phyloP scores from a whole-genome alignment of 1,140 invertebrate genomes.

The Drosophila jambulina region DNA sequence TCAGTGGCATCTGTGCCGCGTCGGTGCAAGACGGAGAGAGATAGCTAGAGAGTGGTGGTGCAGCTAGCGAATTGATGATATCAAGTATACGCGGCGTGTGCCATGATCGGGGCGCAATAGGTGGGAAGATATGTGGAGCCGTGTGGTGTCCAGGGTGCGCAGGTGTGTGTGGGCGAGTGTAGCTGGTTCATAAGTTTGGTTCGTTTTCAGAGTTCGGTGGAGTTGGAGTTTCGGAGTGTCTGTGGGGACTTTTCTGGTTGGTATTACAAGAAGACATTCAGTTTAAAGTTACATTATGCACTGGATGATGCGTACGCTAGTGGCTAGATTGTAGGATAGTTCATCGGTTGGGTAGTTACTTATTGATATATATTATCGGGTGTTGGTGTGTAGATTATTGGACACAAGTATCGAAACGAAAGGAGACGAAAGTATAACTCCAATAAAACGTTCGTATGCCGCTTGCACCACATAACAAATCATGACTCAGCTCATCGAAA shows the following conservation, averaged over 20 bases:
- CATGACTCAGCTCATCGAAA: constrained; percentile 76
- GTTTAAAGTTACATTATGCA: constrained; percentile 82
- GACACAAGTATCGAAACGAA: constrained; percentile 69
- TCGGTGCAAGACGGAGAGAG: constrained; percentile 42
- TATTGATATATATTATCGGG: constrained; percentile 49
- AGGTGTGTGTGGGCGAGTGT: constrained; percentile 5
- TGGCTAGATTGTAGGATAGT: constrained; percentile 60
- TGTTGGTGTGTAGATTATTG: constrained; percentile 50
- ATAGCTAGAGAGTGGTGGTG: constrained; percentile 22
- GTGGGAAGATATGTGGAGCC: neutral
- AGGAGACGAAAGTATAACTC: constrained; percentile 61
- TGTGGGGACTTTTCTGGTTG: constrained; percentile 53
- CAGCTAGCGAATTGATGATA: constrained; percentile 34
- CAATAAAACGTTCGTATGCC: constrained; percentile 76
- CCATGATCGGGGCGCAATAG: constrained; percentile 34
- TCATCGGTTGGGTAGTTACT: constrained; percentile 31
- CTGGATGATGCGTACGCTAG: constrained; percentile 80
- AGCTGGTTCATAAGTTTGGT: constrained; percentile 11
- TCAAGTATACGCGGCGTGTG: constrained; percentile 50
- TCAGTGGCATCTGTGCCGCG: constrained; percentile 60
- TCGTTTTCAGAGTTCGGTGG: constrained; percentile 18
- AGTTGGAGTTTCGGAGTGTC: constrained; percentile 29
- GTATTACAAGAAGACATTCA: constrained; percentile 77
- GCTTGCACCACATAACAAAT: constrained; percentile 83
- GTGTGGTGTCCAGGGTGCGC: constrained; percentile 5